A percentile compares a stretch with the other conserved stretches of the same genome.
phyloP scores from a whole-genome alignment of 2,888 invertebrate species.

The Agriotes lineatus region DNA sequence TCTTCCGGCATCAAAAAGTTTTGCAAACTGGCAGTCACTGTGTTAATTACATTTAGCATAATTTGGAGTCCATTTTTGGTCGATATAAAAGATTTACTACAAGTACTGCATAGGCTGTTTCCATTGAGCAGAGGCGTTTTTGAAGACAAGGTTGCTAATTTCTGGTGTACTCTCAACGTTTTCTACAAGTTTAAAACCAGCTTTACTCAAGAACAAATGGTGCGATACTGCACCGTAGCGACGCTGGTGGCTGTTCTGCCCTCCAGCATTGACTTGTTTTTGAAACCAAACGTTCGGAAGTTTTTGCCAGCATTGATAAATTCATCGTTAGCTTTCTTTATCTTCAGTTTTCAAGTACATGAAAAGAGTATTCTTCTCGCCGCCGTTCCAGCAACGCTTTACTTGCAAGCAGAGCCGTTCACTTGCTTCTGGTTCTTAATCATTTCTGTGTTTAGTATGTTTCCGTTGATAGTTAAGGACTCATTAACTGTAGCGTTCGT shows the following conservation, averaged over 20 bases:
- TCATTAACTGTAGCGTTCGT: conserved; percentile 76
- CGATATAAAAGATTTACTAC: conserved; percentile 66
- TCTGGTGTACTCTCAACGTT: conserved; percentile 94
- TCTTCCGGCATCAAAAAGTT: conserved; percentile 65
- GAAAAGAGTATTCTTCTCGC: conserved; percentile 94
- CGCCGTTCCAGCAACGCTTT: conserved; percentile 80
- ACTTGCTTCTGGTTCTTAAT: conserved; percentile 84
- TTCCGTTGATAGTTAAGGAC: conserved; percentile 88
- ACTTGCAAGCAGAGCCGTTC: conserved; percentile 81
- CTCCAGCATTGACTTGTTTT: conserved; percentile 76
- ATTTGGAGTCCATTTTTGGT: conserved; percentile 87
- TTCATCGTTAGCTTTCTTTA: conserved; percentile 89
- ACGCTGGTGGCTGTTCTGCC: conserved; percentile 76
- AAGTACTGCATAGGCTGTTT: conserved; percentile 86
- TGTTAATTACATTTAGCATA: conserved; percentile 76
- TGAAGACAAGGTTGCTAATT: conserved; percentile 98
- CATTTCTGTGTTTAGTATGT: conserved; percentile 87
- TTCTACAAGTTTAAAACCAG: conserved; percentile 83
- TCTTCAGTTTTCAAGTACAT: conserved; percentile 99
- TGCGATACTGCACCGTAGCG: conserved; percentile 75
- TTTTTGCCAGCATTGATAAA: conserved; percentile 84
- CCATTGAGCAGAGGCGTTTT: conserved; percentile 94
- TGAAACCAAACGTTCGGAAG: conserved; percentile 75
- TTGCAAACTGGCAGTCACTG: conserved; percentile 73
- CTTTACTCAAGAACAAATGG: conserved; percentile 77